Evolutionary conservation across 2,113 vertebrate genomes (phyloP).

Genomic region (Misgurnus anguillicaudatus): DNA sequence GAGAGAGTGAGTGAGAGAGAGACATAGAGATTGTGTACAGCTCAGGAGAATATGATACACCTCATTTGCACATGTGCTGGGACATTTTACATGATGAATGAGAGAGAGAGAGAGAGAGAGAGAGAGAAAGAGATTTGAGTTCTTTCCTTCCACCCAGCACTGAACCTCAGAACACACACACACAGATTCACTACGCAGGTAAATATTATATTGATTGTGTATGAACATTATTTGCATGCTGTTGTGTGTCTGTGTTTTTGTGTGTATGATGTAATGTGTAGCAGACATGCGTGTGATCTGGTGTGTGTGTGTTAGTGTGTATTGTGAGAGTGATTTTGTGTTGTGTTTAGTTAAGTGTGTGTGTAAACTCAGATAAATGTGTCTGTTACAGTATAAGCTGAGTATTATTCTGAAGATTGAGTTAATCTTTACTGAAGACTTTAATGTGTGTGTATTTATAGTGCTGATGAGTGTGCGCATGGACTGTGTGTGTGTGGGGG

Average conservation of each 20-base stretch:
- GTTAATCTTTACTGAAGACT: neutral
- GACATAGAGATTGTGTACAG: neutral
- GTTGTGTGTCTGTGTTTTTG: conserved; percentile 14
- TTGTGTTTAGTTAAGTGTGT: neutral
- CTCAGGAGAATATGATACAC: conserved; percentile 43
- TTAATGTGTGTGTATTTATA: conserved; percentile 20
- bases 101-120: neutral
- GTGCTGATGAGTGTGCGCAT: neutral
- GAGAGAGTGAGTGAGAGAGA: neutral
- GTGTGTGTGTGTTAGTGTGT: conserved; percentile 19
- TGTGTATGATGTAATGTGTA: conserved; percentile 7
- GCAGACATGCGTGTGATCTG: neutral
- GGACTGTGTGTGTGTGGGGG: neutral
- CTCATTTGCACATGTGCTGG: conserved; percentile 12
- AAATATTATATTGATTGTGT: neutral
- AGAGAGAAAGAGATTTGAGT: neutral
- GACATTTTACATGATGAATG: conserved; percentile 20
- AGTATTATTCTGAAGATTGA: too few relatives aligned
- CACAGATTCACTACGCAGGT: neutral
- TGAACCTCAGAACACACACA: neutral
- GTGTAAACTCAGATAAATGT: conserved; percentile 5
- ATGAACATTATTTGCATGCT: neutral
- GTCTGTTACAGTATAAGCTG: conserved; percentile 3
- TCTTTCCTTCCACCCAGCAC: neutral
- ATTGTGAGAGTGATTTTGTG: neutral